Evolutionary conservation across 2,888 invertebrate genomes (phyloP), one percentile per base, ranked within the genome.

Genomic region (Ichneumoninae sp.): DNA sequence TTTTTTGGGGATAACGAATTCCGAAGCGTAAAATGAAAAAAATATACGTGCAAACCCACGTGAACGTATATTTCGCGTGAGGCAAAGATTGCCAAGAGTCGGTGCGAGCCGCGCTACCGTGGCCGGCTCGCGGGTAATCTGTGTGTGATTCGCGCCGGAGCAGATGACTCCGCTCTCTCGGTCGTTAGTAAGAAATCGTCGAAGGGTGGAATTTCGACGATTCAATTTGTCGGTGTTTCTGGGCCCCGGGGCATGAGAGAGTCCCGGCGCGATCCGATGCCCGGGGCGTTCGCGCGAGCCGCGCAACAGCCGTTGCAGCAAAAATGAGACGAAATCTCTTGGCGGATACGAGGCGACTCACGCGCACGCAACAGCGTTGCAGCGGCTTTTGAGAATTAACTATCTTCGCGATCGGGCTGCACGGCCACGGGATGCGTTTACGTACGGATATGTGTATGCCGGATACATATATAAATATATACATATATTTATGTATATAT

Each of bases 211-310:
- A 86, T 89, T 90, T 89, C 87, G 91, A 92, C 91, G 91, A 93
- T 93, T 93, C 93, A 93, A 93, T 92, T 93, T 92, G 91, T 88
- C 89, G 89, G 88, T 79, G 89, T 86, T 87, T 88, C 85, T 88
- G 87, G 47, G 75, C 47, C 52, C 62, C 52, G 26, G 19, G 33
- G 66, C 71, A 62, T 74, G 50, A 62, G 50, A 62, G 57, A 82
- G 70, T 60, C 47, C 54, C n/a, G 54, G 65, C 50, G 69, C 81
- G 71, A 81, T 80, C 52, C 79, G 87, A 87, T 87, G 76, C 87
- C 88, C 86, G 80, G 80, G 85, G 89, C 90, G 88, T 89, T 85
- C 86, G 86, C 88, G 87, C 87, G 81, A 85, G 89, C 88, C 92
- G 90, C 89, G 90, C 91, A 90, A 90, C 88, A 88, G 88, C 86